phyloP scores from a whole-genome alignment of 92 coral and sea anemone species.

The Muricea muricata region DNA sequence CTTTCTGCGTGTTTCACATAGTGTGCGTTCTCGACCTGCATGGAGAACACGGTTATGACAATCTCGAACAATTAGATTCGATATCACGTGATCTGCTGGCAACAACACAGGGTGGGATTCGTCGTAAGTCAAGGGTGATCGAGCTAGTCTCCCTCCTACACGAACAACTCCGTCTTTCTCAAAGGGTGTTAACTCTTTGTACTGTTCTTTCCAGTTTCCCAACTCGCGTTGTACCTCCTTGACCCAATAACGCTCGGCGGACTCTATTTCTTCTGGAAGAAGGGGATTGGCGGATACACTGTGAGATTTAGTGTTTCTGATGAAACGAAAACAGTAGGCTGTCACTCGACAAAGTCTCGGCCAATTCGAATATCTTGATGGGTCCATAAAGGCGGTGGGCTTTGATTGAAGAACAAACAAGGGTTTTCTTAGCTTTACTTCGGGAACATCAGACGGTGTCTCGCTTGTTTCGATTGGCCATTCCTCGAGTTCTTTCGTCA shows the following conservation, averaged over 20 bases:
- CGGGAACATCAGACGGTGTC: not conserved
- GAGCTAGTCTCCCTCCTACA: constrained; percentile 56
- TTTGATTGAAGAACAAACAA: too few species aligned
- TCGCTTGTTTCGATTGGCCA: constrained; percentile 14
- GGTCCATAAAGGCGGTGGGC: not conserved
- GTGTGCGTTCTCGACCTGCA: constrained; percentile 52
- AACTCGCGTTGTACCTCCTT: constrained; percentile 25
- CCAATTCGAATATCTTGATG: not conserved
- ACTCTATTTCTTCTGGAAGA: constrained; percentile 31
- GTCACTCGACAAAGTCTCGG: not conserved
- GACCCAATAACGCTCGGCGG: constrained; percentile 52
- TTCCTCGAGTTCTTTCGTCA: constrained; percentile 2
- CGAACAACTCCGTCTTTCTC: constrained; percentile 45
- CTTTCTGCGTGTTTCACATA: constrained; percentile 48
- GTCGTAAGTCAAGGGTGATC: constrained; percentile 36
- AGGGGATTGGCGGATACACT: constrained; percentile 3
- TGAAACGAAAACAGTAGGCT: not conserved
- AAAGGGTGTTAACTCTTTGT: constrained; percentile 38
- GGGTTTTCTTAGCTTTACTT: too few species aligned
- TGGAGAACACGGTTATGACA: constrained; percentile 22
- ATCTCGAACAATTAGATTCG: constrained; percentile 37
- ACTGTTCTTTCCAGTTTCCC: constrained; percentile 11
- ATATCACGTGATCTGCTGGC: constrained; percentile 31
- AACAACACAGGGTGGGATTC: constrained; percentile 55
- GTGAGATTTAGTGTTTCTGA: not conserved